Evolutionary conservation across 2,113 vertebrate species (phyloP).

Genomic region (Platycercus adscitus): DNA sequence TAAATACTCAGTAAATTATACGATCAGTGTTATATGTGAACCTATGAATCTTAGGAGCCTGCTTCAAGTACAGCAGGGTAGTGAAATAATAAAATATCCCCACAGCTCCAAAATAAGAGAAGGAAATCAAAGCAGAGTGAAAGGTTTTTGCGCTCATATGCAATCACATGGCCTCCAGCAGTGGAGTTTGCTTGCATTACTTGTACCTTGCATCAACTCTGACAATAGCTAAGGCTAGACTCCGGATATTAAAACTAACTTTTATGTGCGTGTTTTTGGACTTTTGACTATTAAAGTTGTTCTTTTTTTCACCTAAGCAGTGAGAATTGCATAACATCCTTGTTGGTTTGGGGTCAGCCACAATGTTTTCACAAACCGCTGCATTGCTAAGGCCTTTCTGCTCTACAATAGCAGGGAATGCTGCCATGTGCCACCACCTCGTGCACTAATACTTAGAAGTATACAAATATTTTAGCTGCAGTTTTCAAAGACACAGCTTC

Average conservation of each 20-base stretch:
- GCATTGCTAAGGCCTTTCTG: neutral
- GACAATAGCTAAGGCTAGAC: neutral
- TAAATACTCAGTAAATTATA: neutral
- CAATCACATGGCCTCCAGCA: neutral
- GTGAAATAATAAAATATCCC: constrained; percentile 39
- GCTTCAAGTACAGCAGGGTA: neutral
- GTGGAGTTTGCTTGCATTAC: neutral
- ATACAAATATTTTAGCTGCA: neutral
- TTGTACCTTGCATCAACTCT: neutral
- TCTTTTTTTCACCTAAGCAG: neutral
- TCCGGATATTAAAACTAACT: neutral
- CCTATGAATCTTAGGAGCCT: neutral
- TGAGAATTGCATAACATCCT: neutral
- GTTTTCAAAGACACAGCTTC: neutral
- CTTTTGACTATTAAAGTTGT: neutral
- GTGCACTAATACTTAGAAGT: neutral
- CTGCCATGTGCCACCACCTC: neutral
- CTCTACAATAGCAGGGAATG: neutral
- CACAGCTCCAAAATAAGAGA: constrained; percentile 28
- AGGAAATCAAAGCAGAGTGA: neutral
- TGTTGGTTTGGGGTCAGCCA: neutral
- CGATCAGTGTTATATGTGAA: neutral
- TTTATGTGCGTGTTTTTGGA: neutral
- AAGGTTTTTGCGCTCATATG: neutral
- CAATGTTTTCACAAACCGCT: neutral